These are phyloP conservation scores for Oreochromis aureus DNA, from an alignment of 2,113 vertebrate genomes.

Conservation along the genomic window DNA sequence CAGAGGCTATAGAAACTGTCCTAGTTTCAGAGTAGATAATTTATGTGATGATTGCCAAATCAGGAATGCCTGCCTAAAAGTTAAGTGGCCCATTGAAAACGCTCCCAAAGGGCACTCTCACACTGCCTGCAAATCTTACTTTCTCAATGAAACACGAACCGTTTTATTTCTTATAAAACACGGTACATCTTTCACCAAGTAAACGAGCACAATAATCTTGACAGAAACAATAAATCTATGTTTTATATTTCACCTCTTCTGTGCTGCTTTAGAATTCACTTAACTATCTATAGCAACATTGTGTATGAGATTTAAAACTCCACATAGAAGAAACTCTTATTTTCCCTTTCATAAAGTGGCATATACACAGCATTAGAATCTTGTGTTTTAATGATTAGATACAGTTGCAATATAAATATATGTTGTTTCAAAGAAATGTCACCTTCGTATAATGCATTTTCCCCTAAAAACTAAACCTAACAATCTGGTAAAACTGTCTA, in stretches of 20 bases:
- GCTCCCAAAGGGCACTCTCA: background rate
- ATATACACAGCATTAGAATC: background rate
- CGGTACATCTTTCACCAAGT: background rate
- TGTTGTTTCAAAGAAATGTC: background rate
- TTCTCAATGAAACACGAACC: background rate
- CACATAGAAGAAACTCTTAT: background rate
- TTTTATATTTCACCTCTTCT: background rate
- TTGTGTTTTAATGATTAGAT: background rate
- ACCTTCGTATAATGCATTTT: accelerated
- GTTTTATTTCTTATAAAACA: background rate
- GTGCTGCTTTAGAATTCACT: background rate
- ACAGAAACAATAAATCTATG: background rate
- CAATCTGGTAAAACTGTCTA: background rate
- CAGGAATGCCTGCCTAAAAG: background rate
- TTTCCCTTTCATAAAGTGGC: background rate
- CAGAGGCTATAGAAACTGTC: background rate
- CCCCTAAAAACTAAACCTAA: background rate
- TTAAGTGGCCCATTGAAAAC: background rate
- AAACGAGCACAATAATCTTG: background rate
- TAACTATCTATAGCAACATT: background rate
- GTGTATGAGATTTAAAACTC: background rate
- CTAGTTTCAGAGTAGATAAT: background rate
- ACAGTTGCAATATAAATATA: background rate
- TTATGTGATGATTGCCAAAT: background rate
- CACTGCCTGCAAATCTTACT: background rate